Evolutionary conservation across 1,140 invertebrate species (phyloP), one percentile per base, ranked within the genome.

Genomic region (Penaeus vannamei): DNA sequence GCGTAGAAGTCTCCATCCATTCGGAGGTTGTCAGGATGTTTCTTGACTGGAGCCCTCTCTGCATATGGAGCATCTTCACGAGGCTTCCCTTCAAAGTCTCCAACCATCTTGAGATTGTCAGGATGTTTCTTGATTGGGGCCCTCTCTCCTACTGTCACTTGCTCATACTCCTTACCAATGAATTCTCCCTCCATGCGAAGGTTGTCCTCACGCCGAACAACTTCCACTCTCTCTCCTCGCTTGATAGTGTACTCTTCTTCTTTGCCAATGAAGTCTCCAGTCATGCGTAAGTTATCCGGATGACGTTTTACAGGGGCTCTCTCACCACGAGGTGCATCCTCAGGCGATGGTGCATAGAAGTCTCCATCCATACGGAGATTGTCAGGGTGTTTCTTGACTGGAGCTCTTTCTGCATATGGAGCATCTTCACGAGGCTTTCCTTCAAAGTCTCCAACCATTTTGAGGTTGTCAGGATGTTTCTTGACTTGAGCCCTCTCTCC

Each of bases 361-460:
- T 93, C 92, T 17, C 94, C 95, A 66, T 86, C 85, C 85, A 89
- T 77, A 66, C 92, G 94, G 93, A 95, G 89, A 92, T 95, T 95
- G 90, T 95, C 95, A 36, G 93, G 92, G 80, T 93, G 94, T 84
- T 92, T 93, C 8, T 94, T 93, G 0, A 93, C 92, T 0, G 91
- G 92, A 76, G 93, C 92, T 69, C 93, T 91, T 72, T 94, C 94
- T 1, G 92, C 92, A 85, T 59, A 62, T 32, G 79, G 86, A 42
- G 81, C 81, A 60, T 59, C 66, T 84, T 82, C 72, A 88, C 90
- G 46, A 42, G 84, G 72, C 26, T 62, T 53, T 23, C 64, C 87
- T 23, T 72, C 87, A 64, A 85, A 90, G 22, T 88, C 90, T 19
- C 87, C 87, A 32, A 62, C 77, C 61, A 90, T 76, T 61, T 85